phyloP scores from a whole-genome alignment of 2,888 invertebrate species.

The Drosophila hamatofila region DNA sequence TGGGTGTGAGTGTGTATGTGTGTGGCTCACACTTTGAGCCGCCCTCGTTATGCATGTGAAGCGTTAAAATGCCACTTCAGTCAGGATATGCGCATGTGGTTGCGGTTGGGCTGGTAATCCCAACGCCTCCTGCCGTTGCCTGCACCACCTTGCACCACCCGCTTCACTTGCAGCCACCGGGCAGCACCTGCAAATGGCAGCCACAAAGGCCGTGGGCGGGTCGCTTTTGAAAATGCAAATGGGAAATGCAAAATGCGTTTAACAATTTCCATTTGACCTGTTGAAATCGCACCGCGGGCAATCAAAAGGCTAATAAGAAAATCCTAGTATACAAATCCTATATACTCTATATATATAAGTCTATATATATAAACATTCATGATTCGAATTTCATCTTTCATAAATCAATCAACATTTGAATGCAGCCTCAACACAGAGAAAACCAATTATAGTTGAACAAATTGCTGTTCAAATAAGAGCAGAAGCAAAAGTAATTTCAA shows the following conservation, averaged over 20 bases:
- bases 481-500: not conserved
- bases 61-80: conserved; percentile 74
- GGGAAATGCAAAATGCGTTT: conserved; percentile 8
- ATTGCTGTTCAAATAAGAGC: not conserved
- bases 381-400: not conserved
- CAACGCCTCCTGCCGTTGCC: not conserved
- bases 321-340: not conserved
- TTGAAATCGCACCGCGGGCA: conserved; percentile 6
- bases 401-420: not conserved
- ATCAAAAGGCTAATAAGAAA: not conserved
- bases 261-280: conserved; percentile 23
- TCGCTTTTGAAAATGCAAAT: not conserved
- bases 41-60: conserved; percentile 63
- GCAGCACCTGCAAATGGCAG: conserved; percentile 13
- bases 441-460: not conserved
- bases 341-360: not conserved
- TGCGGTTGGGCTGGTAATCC: conserved; percentile 1
- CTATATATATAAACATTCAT: not conserved
- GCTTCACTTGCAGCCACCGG: not conserved
- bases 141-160: not conserved
- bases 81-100: conserved; percentile 13
- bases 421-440: not conserved
- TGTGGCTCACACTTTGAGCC: conserved; percentile 51
- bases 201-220: conserved; percentile 9
- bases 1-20: conserved; percentile 25